Evolutionary conservation across 2,888 invertebrate species (phyloP).

Genomic region (Priapulus caudatus): DNA sequence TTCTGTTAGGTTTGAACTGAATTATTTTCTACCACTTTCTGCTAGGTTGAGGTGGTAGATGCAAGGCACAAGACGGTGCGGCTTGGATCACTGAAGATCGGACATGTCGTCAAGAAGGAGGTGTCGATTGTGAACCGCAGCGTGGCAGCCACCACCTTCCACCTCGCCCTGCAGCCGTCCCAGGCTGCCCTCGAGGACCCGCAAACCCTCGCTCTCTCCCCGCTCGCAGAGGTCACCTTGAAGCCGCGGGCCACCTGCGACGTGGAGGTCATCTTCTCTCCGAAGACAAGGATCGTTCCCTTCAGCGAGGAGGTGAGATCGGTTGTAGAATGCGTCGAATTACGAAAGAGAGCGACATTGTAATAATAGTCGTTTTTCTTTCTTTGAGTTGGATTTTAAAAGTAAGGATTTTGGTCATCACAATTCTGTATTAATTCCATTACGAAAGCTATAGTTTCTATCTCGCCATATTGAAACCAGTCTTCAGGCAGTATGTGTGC

Average conservation of each 20-base stretch:
- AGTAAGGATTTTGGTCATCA: too few relatives aligned
- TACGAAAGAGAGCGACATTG: too few relatives aligned
- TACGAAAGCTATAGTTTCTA: too few relatives aligned
- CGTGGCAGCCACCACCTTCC: background rate
- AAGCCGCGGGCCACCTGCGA: background rate
- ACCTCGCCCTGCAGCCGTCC: background rate
- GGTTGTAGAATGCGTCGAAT: too few relatives aligned
- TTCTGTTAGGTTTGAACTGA: too few relatives aligned
- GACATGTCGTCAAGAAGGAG: background rate
- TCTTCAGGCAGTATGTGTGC: too few relatives aligned
- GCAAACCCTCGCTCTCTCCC: background rate
- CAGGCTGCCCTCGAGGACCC: background rate
- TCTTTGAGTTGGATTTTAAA: too few relatives aligned
- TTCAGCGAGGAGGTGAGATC: background rate
- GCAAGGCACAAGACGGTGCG: background rate
- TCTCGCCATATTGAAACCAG: too few relatives aligned
- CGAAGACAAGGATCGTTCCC: background rate
- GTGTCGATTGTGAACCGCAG: background rate
- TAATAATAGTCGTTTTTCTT: too few relatives aligned
- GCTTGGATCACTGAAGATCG: background rate
- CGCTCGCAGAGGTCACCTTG: background rate
- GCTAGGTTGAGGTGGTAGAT: background rate
- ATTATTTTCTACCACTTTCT: too few relatives aligned
- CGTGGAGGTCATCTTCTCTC: background rate
- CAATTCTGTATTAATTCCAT: too few relatives aligned